Percentiles rank a stretch among this genome's conserved stretches.
Evolutionary conservation across 35 echinoderm and acorn worm species (phyloP).

Genomic region (Chiridota heheva): DNA sequence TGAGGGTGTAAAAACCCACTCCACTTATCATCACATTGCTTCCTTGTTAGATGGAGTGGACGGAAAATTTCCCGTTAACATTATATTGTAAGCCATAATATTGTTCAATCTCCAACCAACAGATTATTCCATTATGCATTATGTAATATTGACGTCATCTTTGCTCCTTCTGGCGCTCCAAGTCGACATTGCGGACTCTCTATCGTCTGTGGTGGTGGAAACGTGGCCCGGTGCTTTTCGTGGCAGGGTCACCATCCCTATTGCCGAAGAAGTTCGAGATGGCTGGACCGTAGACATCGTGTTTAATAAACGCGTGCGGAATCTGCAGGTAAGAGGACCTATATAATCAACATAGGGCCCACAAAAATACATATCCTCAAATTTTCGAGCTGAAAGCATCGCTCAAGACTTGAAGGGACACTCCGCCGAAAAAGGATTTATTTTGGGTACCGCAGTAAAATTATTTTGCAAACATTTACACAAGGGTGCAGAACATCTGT

Average conservation of each 20-base stretch:
- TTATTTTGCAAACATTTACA: slow-evolving; percentile 12
- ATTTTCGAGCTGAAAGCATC: not conserved
- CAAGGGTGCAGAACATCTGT: not conserved
- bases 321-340: slow-evolving; percentile 24
- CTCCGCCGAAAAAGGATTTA: not conserved
- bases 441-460: not conserved
- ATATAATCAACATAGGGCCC: not conserved
- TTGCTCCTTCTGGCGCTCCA: too few relatives aligned
- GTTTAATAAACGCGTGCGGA: slow-evolving; percentile 55
- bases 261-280: slow-evolving; percentile 30
- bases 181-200: too few relatives aligned
- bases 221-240: slow-evolving; percentile 49
- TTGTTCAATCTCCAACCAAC: too few relatives aligned
- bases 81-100: too few relatives aligned
- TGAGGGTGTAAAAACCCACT: too few relatives aligned
- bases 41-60: too few relatives aligned
- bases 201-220: not conserved
- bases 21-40: too few relatives aligned
- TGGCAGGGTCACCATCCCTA: slow-evolving; percentile 41
- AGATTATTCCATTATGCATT: too few relatives aligned
- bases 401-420: too few relatives aligned
- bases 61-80: too few relatives aligned
- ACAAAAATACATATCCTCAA: too few relatives aligned
- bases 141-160: too few relatives aligned
- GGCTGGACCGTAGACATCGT: slow-evolving; percentile 47